Base-by-base conservation (phyloP, 2,888 invertebrate genomes). In the Phaedon cochleariae region DNA sequence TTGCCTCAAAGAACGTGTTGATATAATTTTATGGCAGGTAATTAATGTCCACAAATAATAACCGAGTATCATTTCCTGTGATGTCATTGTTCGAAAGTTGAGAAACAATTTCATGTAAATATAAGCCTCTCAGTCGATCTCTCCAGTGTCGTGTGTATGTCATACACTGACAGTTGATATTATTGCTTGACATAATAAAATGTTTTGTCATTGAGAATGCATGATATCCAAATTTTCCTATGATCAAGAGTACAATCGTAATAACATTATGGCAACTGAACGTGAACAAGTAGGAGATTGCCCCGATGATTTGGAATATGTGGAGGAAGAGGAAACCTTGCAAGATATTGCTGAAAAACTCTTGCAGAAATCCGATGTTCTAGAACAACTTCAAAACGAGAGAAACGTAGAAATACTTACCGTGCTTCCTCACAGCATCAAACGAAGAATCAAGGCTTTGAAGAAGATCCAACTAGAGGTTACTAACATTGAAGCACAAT, bases 401-500 rank as follows among this genome's bases (percentile, higher is more conserved):
- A 83, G 88, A 65, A 86, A 88, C 78, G 85, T 86, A 17, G 88
- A 89, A 77, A 85, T 86, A 75, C 77, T 90, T 74, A 88, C 89
- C 52, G 82, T 88, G 54, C 85, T 93, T 68, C 93, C 94, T 31
- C 88, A 90, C 53, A 85, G 89, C 53, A 92, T 97, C 41, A 94
- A 93, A 81, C 86, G 93, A 76, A 86, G 95, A 81, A 87, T 96
- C 72, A 91, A 94, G 79, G 92, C 94, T 0, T 85, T 97, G 62
- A 95, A 97, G 81, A 91, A 94, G 72, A 83, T 97, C 1, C 97
- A 97, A 83, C 86, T 94, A 76, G 90, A 93, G 76, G 90, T 92
- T 53, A 92, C 93, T 4, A 90, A 94, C 78, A 87, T 97, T 61
- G 97, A 98, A 84, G 92, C 95, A 0, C 90, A 95, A 80, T 97